Percentiles rank a stretch among this genome's conserved stretches.
These are phyloP conservation scores for Copidosoma aretas DNA, from an alignment of 2,888 invertebrate species.

Conservation along the genomic window DNA sequence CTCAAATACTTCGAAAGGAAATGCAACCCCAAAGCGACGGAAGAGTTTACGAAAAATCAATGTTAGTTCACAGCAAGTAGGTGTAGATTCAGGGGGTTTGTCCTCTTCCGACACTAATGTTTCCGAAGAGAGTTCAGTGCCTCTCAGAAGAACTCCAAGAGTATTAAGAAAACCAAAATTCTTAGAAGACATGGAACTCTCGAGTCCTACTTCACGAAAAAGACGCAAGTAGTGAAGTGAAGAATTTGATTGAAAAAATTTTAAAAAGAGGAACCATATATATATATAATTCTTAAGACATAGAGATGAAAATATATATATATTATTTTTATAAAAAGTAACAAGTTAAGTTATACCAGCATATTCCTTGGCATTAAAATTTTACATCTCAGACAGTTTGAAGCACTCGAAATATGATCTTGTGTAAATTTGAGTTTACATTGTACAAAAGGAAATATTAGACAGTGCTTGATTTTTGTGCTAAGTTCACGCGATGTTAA, in stretches of 20 bases:
- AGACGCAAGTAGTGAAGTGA: conserved; percentile 24
- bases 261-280: conserved; percentile 9
- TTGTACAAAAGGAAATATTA: too few relatives aligned
- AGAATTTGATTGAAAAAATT: conserved; percentile 26
- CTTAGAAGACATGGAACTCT: conserved; percentile 3
- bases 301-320: too few relatives aligned
- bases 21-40: background rate
- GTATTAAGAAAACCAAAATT: conserved; percentile 21
- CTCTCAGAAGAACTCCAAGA: conserved; percentile 30
- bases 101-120: background rate
- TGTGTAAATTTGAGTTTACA: too few relatives aligned
- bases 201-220: conserved; percentile 20
- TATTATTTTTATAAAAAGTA: background rate
- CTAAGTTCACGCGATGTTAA: too few relatives aligned
- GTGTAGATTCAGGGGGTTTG: conserved; percentile 3
- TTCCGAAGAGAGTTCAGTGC: background rate
- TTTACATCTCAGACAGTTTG: background rate
- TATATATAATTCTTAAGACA: conserved; percentile 2
- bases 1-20: too few relatives aligned
- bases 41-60: conserved; percentile 7
- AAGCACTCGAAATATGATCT: background rate
- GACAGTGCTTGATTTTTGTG: too few relatives aligned
- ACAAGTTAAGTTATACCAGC: background rate
- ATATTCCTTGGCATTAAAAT: background rate
- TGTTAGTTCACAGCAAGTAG: conserved; percentile 10